phyloP scores from a whole-genome alignment of 2,888 invertebrate genomes.

The Zygothrica quintamaculata region DNA sequence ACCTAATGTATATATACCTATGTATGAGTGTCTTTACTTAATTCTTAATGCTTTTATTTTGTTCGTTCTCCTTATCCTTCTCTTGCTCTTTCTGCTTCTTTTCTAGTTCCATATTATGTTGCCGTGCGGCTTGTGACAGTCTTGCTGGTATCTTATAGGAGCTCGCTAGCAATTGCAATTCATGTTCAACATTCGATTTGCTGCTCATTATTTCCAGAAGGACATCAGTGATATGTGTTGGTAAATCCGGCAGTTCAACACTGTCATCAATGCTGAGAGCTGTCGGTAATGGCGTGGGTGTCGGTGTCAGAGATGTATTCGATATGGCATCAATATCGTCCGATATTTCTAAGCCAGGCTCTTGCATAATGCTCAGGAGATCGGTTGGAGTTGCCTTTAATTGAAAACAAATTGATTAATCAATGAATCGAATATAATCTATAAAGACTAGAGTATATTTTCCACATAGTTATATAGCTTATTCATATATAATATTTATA shows the following conservation, averaged over 20 bases:
- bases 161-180: constrained; percentile 14
- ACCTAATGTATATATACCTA: neutral
- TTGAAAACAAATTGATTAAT: constrained; percentile 27
- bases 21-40: constrained; percentile 29
- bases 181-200: constrained; percentile 18
- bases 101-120: constrained; percentile 20
- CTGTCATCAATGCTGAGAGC: constrained; percentile 20
- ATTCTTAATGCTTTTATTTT: constrained; percentile 28
- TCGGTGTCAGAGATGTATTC: constrained; percentile 74
- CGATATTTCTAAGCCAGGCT: constrained; percentile 74
- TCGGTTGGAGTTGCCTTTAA: constrained; percentile 84
- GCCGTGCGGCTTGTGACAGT: constrained; percentile 8
- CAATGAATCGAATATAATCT: neutral
- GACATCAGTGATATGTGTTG: constrained; percentile 10
- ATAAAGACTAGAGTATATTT: too few relatives aligned
- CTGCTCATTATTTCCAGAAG: constrained; percentile 22
- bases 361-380: constrained; percentile 78
- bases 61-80: constrained; percentile 16
- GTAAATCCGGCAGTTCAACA: constrained; percentile 15
- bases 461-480: too few relatives aligned
- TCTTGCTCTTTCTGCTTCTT: constrained; percentile 3
- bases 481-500: neutral
- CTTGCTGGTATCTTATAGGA: constrained; percentile 20
- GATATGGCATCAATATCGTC: constrained; percentile 78
- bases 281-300: constrained; percentile 69